These are phyloP conservation scores for Hycleus phaleratus DNA, from an alignment of 1,140 invertebrate genomes.

Conservation along the genomic window DNA sequence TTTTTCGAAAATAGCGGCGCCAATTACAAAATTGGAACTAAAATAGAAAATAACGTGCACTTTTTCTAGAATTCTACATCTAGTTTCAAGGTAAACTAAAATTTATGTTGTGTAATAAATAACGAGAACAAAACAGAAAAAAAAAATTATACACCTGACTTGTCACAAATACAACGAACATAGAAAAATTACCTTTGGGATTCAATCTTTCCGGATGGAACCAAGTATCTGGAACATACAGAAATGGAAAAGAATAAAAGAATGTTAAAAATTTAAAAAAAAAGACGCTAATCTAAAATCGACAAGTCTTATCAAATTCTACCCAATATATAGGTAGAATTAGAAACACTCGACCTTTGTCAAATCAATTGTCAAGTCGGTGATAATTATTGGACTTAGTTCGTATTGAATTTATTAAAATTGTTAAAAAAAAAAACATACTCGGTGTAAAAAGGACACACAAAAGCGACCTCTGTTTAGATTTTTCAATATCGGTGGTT, in stretches of 20 bases:
- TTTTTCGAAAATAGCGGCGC: neutral
- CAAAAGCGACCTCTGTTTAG: conserved; percentile 25
- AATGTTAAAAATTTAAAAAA: conserved; percentile 42
- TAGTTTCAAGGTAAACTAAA: too few species aligned
- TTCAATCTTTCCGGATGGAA: conserved; percentile 82
- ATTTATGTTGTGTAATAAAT: too few species aligned
- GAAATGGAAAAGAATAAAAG: too few species aligned
- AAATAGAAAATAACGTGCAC: too few species aligned
- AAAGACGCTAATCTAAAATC: conserved; percentile 35
- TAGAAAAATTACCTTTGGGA: conserved; percentile 63
- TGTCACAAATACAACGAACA: too few species aligned
- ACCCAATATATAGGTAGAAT: neutral
- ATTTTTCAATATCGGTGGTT: conserved; percentile 1
- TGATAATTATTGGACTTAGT: neutral
- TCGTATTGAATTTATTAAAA: neutral
- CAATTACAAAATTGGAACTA: neutral
- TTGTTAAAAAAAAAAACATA: conserved; percentile 15
- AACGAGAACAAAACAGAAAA: too few species aligned
- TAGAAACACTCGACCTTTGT: neutral
- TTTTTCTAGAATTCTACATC: too few species aligned
- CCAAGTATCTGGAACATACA: conserved; percentile 65
- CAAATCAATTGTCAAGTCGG: neutral
- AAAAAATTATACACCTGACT: too few species aligned
- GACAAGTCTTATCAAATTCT: neutral
- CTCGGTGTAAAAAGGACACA: conserved; percentile 31